phyloP scores from a whole-genome alignment of 2,888 invertebrate species.

The Elysia crispata region DNA sequence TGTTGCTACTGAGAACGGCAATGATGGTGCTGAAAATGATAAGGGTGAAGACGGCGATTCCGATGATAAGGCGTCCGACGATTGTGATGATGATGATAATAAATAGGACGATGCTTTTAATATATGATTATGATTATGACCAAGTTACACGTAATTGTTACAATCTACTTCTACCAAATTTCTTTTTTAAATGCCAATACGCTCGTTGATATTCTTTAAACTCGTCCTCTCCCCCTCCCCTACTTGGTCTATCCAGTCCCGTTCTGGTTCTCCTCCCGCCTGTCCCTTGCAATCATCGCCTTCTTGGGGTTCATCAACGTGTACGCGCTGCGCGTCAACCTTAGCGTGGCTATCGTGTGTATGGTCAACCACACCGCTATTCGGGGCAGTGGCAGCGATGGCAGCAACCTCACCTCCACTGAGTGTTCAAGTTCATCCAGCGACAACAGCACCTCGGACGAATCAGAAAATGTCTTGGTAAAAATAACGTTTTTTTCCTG shows the following conservation, averaged over 20 bases:
- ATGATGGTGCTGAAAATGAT: too few species aligned
- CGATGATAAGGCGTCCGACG: too few species aligned
- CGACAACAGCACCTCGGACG: not conserved
- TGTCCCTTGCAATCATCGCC: slow-evolving; percentile 71
- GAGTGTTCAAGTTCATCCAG: not conserved
- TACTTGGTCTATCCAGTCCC: slow-evolving; percentile 48
- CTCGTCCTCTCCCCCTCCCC: not conserved
- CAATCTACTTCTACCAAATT: too few species aligned
- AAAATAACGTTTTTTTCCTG: not conserved
- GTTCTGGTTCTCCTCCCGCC: slow-evolving; percentile 68
- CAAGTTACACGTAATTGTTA: too few species aligned
- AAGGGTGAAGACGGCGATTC: too few species aligned
- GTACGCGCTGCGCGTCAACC: slow-evolving; percentile 78
- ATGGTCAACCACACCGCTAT: slow-evolving; percentile 79
- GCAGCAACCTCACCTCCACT: not conserved
- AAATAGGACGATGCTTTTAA: too few species aligned
- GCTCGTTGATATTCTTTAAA: too few species aligned
- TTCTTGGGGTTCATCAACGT: slow-evolving; percentile 81
- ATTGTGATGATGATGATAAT: too few species aligned
- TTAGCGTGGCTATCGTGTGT: slow-evolving; percentile 53
- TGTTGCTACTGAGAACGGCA: too few species aligned
- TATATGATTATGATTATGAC: too few species aligned
- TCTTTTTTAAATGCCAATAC: too few species aligned
- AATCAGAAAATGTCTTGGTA: not conserved
- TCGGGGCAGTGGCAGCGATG: not conserved